Evolutionary conservation across 1,140 invertebrate genomes (phyloP), one percentile per base, ranked within the genome.

Genomic region (Homarus americanus): DNA sequence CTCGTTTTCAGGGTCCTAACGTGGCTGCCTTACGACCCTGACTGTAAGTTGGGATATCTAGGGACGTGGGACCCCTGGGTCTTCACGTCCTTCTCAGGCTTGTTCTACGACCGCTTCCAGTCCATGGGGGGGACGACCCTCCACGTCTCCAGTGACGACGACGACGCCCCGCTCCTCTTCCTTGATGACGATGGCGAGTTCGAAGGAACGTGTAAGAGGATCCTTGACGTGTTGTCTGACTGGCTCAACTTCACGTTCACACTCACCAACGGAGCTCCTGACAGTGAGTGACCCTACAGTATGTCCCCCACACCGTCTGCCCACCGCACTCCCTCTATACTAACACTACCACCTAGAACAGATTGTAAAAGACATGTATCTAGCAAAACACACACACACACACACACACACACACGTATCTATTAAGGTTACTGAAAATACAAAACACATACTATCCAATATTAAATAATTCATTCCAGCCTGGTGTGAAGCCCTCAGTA

Each of bases 161-260:
- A 79, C 15, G 85, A 87, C 36, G 75, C 85, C 17, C 85, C 85
- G 2, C 53, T 87, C 32, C 32, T 87, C 20, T 87, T 79, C 75
- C 44, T 36, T 2, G 53, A 87, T 28, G 36, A 63, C 9, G 28
- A 80, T 2, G 75, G 32, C 2, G 53, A 87, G 15, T 79, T 87
- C 44, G 75, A 79, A 12, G 85, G 85, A 28, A 87, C 85, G 9
- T 79, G 75, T 44, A 63, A 58, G 34, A 34, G 75, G 12, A 78
- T 87, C 20, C 53, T 87, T 49, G 85, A 87, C 12, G 2, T 41
- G 3, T 20, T 87, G 3, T 40, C 85, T 4, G 20, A 38, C 20
- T 32, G 34, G 34, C 49, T 87, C 32, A 87, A 87, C 44, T 87
- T 79, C 36, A 66, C 85, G 10, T 87, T 41, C 53, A 87, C 85